Base-by-base conservation (phyloP, 2,888 invertebrate species). In the Aphrophora alni region DNA sequence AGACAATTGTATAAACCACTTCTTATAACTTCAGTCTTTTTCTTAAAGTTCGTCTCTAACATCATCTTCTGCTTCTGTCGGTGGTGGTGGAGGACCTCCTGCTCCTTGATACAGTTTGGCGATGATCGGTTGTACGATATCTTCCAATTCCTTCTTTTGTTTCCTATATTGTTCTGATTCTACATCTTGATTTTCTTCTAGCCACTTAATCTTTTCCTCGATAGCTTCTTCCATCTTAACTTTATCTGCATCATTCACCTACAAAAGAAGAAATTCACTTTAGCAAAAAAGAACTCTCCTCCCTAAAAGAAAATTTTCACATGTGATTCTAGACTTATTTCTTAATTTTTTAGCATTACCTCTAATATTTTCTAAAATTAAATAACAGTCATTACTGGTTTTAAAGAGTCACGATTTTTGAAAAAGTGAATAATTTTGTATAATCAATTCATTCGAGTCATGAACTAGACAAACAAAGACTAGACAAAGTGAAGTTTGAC, bases 181-280 rank as follows among this genome's bases (percentile, higher is more conserved):
- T 0, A 96, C 95, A 86, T 98, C 97, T 86, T 95, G 95, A 89
- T 99, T 98, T 85, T 95, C 94, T 89, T 99, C 98, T 84, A 99
- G 90, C 99, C 99, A 99, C 87, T 98, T 97, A 88, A 99, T 98
- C 84, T 97, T 95, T 85, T 97, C 98, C 82, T 98, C 98, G 84
- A 99, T 95, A n/a, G 96, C 97, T 86, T 95, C 94, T 87, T 98
- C 97, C 93, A 99, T 96, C 87, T 96, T 98, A 7, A 94, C 90
- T 89, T 98, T 99, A 85, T 99, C 99, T 0, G 95, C 95, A 27
- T 95, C 96, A 81, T 93, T 93, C 74, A 92, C 87, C 87, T 89
- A 92, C 87, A 87, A 82, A 69, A 73, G 80, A 26, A 78, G 74
- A 4, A 70, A 38, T 44, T 38, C 12, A 17, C 24, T 44, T 17